Evolutionary conservation across 2,113 vertebrate genomes (phyloP).

Genomic region (Poicephalus gulielmi): DNA sequence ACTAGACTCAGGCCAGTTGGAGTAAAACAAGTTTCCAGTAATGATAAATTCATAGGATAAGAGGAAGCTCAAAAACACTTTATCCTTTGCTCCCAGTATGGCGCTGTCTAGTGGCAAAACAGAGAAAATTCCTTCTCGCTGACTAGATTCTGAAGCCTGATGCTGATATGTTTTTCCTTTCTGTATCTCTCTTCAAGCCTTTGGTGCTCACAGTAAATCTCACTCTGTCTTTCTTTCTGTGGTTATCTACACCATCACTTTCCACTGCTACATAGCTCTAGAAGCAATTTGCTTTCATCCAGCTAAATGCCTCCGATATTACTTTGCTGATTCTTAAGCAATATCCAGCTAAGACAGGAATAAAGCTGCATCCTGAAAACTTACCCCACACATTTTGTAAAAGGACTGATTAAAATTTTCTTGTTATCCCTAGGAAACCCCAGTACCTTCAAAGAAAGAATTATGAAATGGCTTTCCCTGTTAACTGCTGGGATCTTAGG

Average conservation of each 20-base stretch:
- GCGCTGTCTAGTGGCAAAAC: background rate
- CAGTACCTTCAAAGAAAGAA: background rate
- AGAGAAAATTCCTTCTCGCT: background rate
- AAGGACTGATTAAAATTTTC: background rate
- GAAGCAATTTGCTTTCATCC: background rate
- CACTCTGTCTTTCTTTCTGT: background rate
- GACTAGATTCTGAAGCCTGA: background rate
- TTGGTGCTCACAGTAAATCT: background rate
- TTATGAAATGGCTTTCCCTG: background rate
- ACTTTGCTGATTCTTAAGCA: background rate
- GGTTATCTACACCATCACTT: background rate
- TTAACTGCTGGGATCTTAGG: conserved; percentile 20
- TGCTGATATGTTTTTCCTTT: background rate
- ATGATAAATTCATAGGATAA: background rate
- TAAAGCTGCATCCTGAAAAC: background rate
- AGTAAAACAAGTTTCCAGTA: background rate
- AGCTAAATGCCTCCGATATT: background rate
- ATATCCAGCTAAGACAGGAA: background rate
- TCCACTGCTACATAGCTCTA: background rate
- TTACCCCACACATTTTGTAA: background rate
- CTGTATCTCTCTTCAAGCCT: background rate
- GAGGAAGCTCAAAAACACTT: background rate
- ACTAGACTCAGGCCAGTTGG: background rate
- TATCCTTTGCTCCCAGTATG: background rate
- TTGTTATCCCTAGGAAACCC: background rate